phyloP scores from a whole-genome alignment of 2,797 vertebrate genomes.

The Labroides dimidiatus region DNA sequence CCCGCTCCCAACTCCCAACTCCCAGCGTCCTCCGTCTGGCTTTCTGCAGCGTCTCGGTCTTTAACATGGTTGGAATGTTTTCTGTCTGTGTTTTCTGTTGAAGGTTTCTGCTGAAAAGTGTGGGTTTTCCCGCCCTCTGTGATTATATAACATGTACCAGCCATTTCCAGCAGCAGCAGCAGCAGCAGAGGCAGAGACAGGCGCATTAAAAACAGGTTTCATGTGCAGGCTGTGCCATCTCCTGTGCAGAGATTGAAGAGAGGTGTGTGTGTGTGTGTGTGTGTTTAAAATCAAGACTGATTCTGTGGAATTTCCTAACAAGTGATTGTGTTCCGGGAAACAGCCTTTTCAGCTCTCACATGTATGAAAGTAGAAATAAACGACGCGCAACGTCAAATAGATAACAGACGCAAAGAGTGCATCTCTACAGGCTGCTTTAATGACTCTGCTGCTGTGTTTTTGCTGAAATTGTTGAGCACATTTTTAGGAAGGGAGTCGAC shows the following conservation, averaged over 20 bases:
- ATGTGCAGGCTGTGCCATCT: slow-evolving; percentile 66
- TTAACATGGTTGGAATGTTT: slow-evolving; percentile 80
- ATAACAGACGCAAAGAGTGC: too few relatives aligned
- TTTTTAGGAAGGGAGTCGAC: too few relatives aligned
- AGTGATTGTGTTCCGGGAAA: too few relatives aligned
- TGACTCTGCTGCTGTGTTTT: too few relatives aligned
- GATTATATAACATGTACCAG: slow-evolving; percentile 86
- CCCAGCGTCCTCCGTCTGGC: slow-evolving; percentile 11
- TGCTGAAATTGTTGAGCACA: too few relatives aligned
- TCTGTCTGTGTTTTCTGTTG: slow-evolving; percentile 72
- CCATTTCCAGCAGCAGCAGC: slow-evolving; percentile 77
- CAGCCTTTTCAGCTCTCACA: too few relatives aligned
- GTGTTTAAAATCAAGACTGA: slow-evolving; percentile 3
- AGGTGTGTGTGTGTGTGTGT: slow-evolving; percentile 18
- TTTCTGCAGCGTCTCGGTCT: slow-evolving; percentile 48
- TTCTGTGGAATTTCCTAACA: slow-evolving; percentile 1
- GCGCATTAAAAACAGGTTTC: slow-evolving; percentile 83
- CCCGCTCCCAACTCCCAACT: background rate
- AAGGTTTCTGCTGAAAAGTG: slow-evolving; percentile 81
- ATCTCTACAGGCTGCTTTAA: too few relatives aligned
- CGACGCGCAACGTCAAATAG: too few relatives aligned
- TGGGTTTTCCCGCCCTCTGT: slow-evolving; percentile 85
- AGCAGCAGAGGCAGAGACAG: slow-evolving; percentile 49
- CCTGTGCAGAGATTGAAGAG: slow-evolving; percentile 57
- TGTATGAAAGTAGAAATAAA: too few relatives aligned